Evolutionary conservation across 1,140 invertebrate genomes (phyloP).

Genomic region (Pentalonia nigronervosa): DNA sequence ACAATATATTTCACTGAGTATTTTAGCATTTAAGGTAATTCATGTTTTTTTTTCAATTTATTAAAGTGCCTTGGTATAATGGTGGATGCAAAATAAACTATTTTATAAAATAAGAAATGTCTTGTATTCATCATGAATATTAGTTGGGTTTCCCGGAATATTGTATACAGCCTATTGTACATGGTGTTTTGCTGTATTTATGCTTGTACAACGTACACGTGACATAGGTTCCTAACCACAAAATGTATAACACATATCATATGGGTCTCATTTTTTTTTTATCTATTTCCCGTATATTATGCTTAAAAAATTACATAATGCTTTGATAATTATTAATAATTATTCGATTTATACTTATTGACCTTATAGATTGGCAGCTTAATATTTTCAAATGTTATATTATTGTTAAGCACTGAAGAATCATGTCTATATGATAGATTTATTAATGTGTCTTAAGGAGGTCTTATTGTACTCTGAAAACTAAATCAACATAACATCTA

Average conservation of each 20-base stretch:
- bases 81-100: background rate
- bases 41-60: background rate
- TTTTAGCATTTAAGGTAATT: background rate
- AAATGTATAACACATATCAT: background rate
- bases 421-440: background rate
- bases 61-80: background rate
- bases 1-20: background rate
- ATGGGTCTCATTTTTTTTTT: background rate
- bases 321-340: background rate
- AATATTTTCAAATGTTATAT: background rate
- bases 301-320: background rate
- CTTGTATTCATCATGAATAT: background rate
- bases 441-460: background rate
- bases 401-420: background rate
- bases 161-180: background rate
- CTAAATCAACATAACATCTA: background rate
- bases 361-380: background rate
- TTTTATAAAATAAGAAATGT: background rate
- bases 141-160: background rate
- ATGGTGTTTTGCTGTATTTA: background rate
- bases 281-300: background rate
- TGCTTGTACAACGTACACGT: background rate
- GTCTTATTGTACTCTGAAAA: background rate
- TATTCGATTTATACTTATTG: too few species aligned
- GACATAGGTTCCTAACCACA: background rate